Conservation (phyloP, 2,888 invertebrate genomes). For the Marasmarcha lunaedactyla region DNA sequence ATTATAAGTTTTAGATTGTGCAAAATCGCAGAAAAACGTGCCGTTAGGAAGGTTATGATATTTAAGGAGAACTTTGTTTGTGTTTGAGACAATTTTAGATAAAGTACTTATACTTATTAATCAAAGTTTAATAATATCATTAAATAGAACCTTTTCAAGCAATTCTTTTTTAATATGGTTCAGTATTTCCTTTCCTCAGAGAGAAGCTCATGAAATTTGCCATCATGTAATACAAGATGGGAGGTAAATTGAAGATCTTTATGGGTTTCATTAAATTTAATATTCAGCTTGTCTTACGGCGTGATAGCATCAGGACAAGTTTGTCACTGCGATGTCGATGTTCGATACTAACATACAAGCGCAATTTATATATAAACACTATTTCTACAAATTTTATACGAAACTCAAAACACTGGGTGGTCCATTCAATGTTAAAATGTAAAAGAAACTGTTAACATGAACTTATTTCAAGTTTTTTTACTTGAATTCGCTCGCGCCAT, state of each 20-base stretch:
- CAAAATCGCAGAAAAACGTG: no score
- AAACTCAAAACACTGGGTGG: constrained; percentile 22
- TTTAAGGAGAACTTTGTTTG: no score
- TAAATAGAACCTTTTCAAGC: no score
- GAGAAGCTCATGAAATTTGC: no score
- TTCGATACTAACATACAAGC: constrained; percentile 31
- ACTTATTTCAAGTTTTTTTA: constrained; percentile 2
- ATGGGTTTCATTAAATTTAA: not conserved
- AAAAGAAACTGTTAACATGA: not conserved
- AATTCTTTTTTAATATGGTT: no score
- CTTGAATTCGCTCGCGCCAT: not conserved
- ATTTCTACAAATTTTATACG: not conserved
- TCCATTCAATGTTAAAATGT: constrained; percentile 23
- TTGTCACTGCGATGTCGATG: constrained; percentile 20
- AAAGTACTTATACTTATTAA: no score
- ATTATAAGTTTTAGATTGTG: no score
- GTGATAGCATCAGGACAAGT: constrained; percentile 21
- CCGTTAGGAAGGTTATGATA: no score
- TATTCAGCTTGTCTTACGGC: constrained; percentile 30
- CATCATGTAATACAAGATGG: no score
- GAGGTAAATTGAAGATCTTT: not conserved
- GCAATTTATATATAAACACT: constrained; percentile 23
- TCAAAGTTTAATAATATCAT: no score
- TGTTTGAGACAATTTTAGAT: no score
- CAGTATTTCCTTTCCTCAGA: no score